Conservation (phyloP, 2,797 vertebrate genomes). For the Crocidura indochinensis region DNA sequence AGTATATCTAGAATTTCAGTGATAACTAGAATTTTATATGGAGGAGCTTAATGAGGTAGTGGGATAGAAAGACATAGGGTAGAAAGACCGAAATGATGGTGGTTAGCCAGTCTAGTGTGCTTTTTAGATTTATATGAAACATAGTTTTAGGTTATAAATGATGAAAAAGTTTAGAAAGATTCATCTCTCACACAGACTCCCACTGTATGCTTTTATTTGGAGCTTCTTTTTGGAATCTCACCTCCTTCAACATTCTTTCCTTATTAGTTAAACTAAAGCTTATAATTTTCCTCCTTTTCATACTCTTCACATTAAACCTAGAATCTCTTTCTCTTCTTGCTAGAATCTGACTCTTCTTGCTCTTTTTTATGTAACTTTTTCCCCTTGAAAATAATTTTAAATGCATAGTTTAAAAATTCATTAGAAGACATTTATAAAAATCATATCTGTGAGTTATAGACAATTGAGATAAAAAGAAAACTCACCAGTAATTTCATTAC, state of each 20-base stretch:
- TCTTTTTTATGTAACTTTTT: not conserved
- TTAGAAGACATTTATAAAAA: not conserved
- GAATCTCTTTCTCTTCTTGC: too few relatives aligned
- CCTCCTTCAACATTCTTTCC: not conserved
- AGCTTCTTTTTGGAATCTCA: not conserved
- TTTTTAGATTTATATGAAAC: not conserved
- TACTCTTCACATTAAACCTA: not conserved
- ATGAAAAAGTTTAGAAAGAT: not conserved
- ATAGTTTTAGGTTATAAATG: not conserved
- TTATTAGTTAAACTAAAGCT: not conserved
- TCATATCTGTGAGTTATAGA: slow-evolving; percentile 1
- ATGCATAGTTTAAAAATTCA: not conserved
- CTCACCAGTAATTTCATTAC: not conserved
- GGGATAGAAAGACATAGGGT: not conserved
- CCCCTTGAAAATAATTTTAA: not conserved
- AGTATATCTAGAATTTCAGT: not conserved
- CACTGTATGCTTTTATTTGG: not conserved
- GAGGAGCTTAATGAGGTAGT: not conserved
- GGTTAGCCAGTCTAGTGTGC: not conserved
- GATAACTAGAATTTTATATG: not conserved
- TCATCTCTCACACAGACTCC: not conserved
- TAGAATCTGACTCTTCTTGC: not conserved
- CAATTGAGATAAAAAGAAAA: not conserved
- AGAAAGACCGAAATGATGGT: not conserved
- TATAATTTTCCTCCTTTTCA: not conserved